Conservation (phyloP, 2,797 vertebrate species). For the Tangara arthus region DNA sequence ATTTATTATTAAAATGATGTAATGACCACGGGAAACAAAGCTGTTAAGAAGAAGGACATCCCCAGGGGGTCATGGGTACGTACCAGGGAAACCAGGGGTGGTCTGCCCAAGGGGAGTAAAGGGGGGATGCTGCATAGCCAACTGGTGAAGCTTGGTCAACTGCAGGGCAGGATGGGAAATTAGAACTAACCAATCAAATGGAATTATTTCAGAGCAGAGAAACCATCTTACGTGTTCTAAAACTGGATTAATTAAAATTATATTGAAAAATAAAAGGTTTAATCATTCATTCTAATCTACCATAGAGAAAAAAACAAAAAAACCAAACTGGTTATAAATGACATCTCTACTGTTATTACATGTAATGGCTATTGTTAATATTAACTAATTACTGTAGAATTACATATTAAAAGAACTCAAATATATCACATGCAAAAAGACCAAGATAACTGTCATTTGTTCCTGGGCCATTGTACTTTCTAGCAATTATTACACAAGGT, state of each 20-base stretch:
- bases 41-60: slow-evolving; percentile 88
- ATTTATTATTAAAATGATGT: slow-evolving; percentile 76
- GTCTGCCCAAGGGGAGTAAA: slow-evolving; percentile 98
- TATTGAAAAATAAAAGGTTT: slow-evolving; percentile 56
- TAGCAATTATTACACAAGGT: neutral
- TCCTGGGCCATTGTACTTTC: slow-evolving; percentile 73
- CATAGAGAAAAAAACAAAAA: neutral
- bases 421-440: slow-evolving; percentile 67
- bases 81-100: slow-evolving; percentile 99
- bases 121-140: slow-evolving; percentile 99
- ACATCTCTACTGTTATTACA: slow-evolving; percentile 66
- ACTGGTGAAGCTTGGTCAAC: slow-evolving; percentile 99
- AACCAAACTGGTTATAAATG: slow-evolving; percentile 65
- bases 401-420: slow-evolving; percentile 69
- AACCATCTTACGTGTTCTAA: slow-evolving; percentile 84
- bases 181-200: slow-evolving; percentile 97
- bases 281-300: slow-evolving; percentile 65
- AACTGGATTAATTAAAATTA: slow-evolving; percentile 75
- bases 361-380: slow-evolving; percentile 71
- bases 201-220: slow-evolving; percentile 94
- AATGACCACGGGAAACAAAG: slow-evolving; percentile 77
- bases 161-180: slow-evolving; percentile 98
- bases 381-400: slow-evolving; percentile 57
- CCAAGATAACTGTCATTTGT: slow-evolving; percentile 61
- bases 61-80: slow-evolving; percentile 92